Base-by-base conservation (phyloP, 92 coral and sea anemone genomes). In the Metridium senile region DNA sequence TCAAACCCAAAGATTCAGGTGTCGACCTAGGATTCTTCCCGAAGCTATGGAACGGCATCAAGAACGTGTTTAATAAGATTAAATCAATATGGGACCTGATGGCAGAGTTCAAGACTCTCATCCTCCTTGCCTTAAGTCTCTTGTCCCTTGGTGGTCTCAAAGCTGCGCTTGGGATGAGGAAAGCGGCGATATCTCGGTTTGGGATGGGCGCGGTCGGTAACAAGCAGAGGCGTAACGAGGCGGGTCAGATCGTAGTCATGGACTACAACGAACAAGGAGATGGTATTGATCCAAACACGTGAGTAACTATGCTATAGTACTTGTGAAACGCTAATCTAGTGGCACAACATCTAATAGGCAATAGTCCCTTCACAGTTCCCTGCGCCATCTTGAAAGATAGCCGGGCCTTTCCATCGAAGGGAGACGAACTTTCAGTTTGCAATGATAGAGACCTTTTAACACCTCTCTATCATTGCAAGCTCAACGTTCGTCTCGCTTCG, bases 181-280 rank as follows among this genome's bases (percentile, higher is more conserved):
- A 81, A 73, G 58, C 52, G 0, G 72, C 79, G 19, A 53, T 71
- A 30, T 43, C 85, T 49, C 85, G 89, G 33, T 82, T 89, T 82
- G 99, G 97, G 46, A 82, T 90, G 86, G 94, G 99, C 27, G 91
- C 61, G 3, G 81, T 68, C 11, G 88, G 88, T 49, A 78, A 58
- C 4, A 65, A 21, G 13, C 6, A 13, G 49, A 13, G 49, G 6
- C 82, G 84, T 20, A 89, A 92, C 73, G 64, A 62, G 6, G 77
- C 62, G 1, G 99, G 97, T 2, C 83, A 81, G 68, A 81, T 89
- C 29, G 82, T 94, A 1, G 86, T 87, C 13, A 90, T 93, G 35
- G 92, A 84, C 39, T 89, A 92, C 74, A 92, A 95, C 52, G 85
- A 87, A 27, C 73, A 82, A 32, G 99, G 97, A 23, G 99, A 95